Evolutionary conservation across 2,888 invertebrate genomes (phyloP), one percentile per base, ranked within the genome.

Genomic region (Limnephilus rhombicus): DNA sequence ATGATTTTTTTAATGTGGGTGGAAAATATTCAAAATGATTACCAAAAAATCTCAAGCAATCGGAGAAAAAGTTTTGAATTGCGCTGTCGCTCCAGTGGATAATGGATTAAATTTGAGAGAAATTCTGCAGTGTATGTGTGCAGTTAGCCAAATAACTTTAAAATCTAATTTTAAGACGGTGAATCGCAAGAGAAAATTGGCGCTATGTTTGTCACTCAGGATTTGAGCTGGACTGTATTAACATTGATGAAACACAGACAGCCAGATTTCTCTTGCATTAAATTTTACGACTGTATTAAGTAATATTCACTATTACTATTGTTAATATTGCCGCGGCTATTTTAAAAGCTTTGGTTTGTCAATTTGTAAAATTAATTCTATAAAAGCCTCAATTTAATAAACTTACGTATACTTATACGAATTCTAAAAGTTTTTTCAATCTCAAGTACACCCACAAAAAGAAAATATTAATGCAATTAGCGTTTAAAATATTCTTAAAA

Each of bases 171-270:
- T 83, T 83, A 83, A 83, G 83, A 37, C 15, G 24, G 24, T 37
- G 83, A 83, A 24, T 83, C 41, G 7, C 24, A 37, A 37, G 83
- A 37, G 83, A 83, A 37, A 15, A 83, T 24, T 37, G 83, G 83
- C 83, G 2, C 24, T 15, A 15, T 37, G 83, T 83, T 83, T 83
- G 37, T 83, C 83, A 83, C 83, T 83, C 34, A 83, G 15, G 15
- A 83, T 83, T 83, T 24, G 37, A 83, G 41, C 68, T 68, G 68
- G 68, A 68, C 68, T 68, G 68, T 68, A 68, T 68, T 68, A 68
- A 68, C 34, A 83, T 34, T 34, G 41, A 41, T 34, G 83, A 83
- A 83, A 83, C 41, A 83, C 18, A 18, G 37, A 83, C 41, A 41
- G 37, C 37, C 83, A 31, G 83, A 18, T 83, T 83, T 83, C 37